Evolutionary conservation across 2,888 invertebrate genomes (phyloP).

Genomic region (Tenthredo mesomela): DNA sequence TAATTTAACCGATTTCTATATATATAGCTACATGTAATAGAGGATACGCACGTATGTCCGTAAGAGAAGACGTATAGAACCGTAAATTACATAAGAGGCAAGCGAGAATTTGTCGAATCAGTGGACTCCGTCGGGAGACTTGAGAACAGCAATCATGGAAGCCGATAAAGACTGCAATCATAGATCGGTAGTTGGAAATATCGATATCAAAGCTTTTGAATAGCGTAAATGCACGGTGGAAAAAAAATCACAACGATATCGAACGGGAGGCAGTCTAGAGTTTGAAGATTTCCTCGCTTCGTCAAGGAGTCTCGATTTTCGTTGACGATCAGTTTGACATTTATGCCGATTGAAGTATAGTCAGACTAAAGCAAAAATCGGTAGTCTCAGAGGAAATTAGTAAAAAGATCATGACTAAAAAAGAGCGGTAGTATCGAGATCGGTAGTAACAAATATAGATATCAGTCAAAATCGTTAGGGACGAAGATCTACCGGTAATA

Average conservation of each 20-base stretch:
- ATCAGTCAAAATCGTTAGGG: neutral
- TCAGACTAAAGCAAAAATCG: neutral
- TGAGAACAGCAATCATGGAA: neutral
- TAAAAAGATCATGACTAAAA: neutral
- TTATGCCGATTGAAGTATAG: neutral
- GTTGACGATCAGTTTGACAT: neutral
- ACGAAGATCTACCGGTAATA: neutral
- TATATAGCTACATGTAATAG: neutral
- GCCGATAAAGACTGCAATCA: neutral
- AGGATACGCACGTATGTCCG: neutral
- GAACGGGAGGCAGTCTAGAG: neutral
- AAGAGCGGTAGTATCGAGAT: neutral
- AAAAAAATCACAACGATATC: neutral
- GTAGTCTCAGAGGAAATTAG: neutral
- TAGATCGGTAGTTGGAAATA: neutral
- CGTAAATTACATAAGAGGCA: neutral
- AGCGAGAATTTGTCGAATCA: neutral
- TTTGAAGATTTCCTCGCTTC: neutral
- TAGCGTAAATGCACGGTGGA: neutral
- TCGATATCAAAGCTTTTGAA: neutral
- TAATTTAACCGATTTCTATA: constrained; percentile 17
- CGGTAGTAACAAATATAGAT: neutral
- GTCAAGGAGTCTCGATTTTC: neutral
- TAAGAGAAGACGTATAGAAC: neutral
- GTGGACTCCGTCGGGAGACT: neutral